A percentile compares a stretch with the other conserved stretches of the same genome.
phyloP scores from a whole-genome alignment of 2,888 invertebrate species.

The Hemaris fuciformis region DNA sequence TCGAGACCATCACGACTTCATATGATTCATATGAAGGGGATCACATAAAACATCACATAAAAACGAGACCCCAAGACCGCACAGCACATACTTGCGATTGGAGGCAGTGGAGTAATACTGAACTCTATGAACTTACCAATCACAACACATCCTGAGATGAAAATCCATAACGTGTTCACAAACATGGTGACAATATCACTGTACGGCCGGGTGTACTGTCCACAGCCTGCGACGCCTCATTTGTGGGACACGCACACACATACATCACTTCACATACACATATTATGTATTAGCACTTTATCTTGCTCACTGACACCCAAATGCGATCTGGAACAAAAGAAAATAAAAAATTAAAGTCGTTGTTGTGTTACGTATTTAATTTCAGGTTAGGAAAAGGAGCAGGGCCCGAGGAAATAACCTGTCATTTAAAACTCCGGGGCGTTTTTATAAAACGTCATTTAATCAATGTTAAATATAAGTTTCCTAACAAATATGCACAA shows the following conservation, averaged over 20 bases:
- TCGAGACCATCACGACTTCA: no score
- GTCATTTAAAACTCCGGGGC: no score
- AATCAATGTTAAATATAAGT: no score
- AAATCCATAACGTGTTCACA: conserved; percentile 39
- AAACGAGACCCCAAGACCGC: no score
- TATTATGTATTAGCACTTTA: conserved; percentile 27
- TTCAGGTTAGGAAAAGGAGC: no score
- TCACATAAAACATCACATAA: no score
- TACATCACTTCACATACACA: conserved; percentile 48
- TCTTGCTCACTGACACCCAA: conserved; percentile 20
- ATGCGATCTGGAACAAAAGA: conserved; percentile 27
- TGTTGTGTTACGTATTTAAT: no score
- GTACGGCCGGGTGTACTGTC: conserved; percentile 37
- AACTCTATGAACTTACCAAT: conserved; percentile 42
- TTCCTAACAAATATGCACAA: no score
- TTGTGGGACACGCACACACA: conserved; percentile 48
- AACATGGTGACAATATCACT: conserved; percentile 57
- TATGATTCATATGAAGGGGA: no score
- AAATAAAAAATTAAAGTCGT: conserved; percentile 1
- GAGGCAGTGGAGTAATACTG: background rate
- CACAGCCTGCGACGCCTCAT: conserved; percentile 68
- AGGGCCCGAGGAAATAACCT: no score
- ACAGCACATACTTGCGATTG: background rate
- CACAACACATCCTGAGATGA: conserved; percentile 51
- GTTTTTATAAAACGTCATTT: no score